Conservation (phyloP, 2,888 invertebrate genomes). For the Caenorhabditis sinica region DNA sequence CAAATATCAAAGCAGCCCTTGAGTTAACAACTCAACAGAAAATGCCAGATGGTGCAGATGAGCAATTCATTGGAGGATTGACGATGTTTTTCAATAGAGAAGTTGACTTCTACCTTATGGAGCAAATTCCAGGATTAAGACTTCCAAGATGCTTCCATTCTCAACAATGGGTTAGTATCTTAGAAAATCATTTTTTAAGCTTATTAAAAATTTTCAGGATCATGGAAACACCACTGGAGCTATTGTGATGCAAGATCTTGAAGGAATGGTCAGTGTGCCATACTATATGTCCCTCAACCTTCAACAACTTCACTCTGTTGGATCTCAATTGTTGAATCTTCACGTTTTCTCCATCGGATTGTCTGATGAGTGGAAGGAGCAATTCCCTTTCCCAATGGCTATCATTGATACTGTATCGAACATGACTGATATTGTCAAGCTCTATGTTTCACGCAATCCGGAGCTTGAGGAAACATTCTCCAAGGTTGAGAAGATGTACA, state of each 20-base stretch:
- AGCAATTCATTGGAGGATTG: conserved; percentile 65
- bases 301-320: conserved; percentile 62
- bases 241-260: conserved; percentile 69
- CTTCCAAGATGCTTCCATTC: conserved; percentile 57
- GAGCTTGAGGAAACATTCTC: conserved; percentile 44
- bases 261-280: conserved; percentile 67
- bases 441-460: conserved; percentile 60
- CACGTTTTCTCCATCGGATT: conserved; percentile 64
- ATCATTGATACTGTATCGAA: conserved; percentile 65
- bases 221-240: conserved; percentile 56
- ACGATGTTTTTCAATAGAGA: conserved; percentile 69
- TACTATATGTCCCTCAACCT: conserved; percentile 68
- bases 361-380: conserved; percentile 52
- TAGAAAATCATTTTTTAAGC: not conserved
- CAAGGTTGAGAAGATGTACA: conserved; percentile 59
- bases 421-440: conserved; percentile 64
- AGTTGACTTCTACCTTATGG: conserved; percentile 67
- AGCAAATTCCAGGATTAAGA: conserved; percentile 61
- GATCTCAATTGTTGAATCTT: conserved; percentile 59
- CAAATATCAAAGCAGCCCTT: conserved; percentile 66
- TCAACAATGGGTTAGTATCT: conserved; percentile 58
- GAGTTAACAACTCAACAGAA: conserved; percentile 60
- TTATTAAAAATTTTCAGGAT: conserved; percentile 25
- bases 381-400: conserved; percentile 66
- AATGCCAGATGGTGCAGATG: conserved; percentile 65